These are phyloP conservation scores for Orchesellides sinensis DNA, from an alignment of 2,888 invertebrate species.

Conservation along the genomic window DNA sequence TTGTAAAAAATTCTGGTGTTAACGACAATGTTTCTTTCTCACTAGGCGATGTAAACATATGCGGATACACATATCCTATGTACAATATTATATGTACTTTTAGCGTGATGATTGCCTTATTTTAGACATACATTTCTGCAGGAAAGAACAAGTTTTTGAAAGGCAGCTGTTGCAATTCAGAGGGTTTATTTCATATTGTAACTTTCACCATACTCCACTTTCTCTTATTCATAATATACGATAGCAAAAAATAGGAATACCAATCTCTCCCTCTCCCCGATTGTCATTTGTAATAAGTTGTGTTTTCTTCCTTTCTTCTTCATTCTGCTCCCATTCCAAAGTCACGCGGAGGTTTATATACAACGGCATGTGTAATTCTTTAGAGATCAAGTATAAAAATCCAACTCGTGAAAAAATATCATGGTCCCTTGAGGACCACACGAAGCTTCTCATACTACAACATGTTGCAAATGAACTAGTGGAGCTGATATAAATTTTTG, in stretches of 20 bases:
- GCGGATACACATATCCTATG: too few species aligned
- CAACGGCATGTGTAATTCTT: background rate
- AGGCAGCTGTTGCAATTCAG: background rate
- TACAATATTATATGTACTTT: background rate
- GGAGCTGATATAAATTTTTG: background rate
- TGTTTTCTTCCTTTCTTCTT: background rate
- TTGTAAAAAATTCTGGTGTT: too few species aligned
- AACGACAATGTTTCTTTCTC: too few species aligned
- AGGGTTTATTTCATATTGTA: background rate
- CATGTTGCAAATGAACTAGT: background rate
- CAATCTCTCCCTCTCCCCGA: too few species aligned
- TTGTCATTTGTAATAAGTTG: background rate
- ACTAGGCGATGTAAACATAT: too few species aligned
- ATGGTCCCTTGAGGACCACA: background rate
- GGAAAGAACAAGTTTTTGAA: too few species aligned
- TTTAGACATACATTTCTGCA: background rate
- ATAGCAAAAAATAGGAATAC: too few species aligned
- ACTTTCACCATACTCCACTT: background rate
- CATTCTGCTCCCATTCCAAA: background rate
- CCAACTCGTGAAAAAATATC: background rate
- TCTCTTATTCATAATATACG: background rate
- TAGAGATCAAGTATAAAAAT: background rate
- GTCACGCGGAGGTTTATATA: background rate
- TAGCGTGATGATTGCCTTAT: background rate
- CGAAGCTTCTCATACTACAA: too few species aligned